Base-by-base conservation (phyloP, 2,888 invertebrate genomes). In the Odontocolon sp. region DNA sequence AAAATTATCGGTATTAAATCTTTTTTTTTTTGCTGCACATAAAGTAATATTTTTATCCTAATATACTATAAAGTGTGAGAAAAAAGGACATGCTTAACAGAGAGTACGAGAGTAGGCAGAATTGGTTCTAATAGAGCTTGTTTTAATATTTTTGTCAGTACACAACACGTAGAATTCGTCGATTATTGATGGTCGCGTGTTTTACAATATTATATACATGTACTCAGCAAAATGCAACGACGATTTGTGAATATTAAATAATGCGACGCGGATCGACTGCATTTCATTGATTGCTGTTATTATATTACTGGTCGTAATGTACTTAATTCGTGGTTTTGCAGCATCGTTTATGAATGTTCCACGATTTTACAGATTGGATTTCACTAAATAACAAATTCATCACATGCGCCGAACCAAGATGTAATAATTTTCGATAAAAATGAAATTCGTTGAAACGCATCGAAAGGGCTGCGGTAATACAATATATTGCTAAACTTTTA, bases 141-240 rank as follows among this genome's bases (percentile, higher is more conserved):
- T 38, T 64, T 64, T 64, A 64, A 64, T 64, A 31, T 38, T 38
- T 38, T 26, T 50, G 9, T 64, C 36, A 50, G n/a, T 26, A 36
- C 50, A 64, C 50, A 61, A 61, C 61, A 64, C n/a, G 47, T 50
- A 50, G 47, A 50, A 50, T 36, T 50, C 36, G 33, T 63, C n/a
- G 14, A 47, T 63, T 33, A 14, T 36, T 23, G 36, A 18, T 33
- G 33, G 33, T 18, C 31, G 47, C 6, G 33, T 64, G n/a, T 50
- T 64, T 50, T 50, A 64, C 64, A 64, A 36, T 64, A 64, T 8
- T 31, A 6, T 50, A 9, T 50, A 9, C 28, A 50, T 50, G 36
- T 3, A 4, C 36, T 6, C 50, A 50, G 50, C 47, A 38, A 38
- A 50, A 50, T 3, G 18, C 36, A 9, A 63, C 31, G 50, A 50